Conservation (phyloP, 2,797 vertebrate species). For the Nasua narica region DNA sequence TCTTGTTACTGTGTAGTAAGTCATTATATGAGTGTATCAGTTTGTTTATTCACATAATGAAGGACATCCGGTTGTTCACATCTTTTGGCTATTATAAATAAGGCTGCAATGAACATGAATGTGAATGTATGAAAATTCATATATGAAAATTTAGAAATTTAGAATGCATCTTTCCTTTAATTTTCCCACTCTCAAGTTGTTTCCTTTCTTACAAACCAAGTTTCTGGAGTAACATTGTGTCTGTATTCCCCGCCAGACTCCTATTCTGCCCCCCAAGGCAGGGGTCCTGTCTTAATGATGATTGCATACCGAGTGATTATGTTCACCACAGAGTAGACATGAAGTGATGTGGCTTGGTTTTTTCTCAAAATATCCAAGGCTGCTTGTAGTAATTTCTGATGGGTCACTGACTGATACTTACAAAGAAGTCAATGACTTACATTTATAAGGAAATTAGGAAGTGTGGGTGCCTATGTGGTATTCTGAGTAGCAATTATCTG, state of each 20-base stretch:
- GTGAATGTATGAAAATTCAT: background rate
- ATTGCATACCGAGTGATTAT: background rate
- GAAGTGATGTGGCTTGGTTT: background rate
- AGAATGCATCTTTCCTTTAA: background rate
- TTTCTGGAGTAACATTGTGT: background rate
- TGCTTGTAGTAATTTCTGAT: background rate
- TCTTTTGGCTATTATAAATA: background rate
- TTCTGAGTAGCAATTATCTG: background rate
- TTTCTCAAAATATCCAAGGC: background rate
- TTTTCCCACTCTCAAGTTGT: background rate
- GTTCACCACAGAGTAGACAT: background rate
- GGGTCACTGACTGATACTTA: background rate
- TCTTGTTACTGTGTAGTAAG: background rate
- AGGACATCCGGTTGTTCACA: background rate
- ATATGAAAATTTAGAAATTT: background rate
- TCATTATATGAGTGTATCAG: background rate
- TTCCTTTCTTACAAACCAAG: background rate
- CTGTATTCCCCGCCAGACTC: background rate
- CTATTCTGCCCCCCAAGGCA: too few relatives aligned
- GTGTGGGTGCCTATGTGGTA: background rate
- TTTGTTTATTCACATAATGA: background rate
- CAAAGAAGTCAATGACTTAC: background rate
- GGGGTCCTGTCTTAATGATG: background rate
- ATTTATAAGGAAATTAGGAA: background rate
- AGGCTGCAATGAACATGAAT: background rate